Percentiles rank a stretch among this genome's conserved stretches.
These are phyloP conservation scores for Vulpes vulpes DNA, from an alignment of 2,113 vertebrate genomes.

Conservation along the genomic window DNA sequence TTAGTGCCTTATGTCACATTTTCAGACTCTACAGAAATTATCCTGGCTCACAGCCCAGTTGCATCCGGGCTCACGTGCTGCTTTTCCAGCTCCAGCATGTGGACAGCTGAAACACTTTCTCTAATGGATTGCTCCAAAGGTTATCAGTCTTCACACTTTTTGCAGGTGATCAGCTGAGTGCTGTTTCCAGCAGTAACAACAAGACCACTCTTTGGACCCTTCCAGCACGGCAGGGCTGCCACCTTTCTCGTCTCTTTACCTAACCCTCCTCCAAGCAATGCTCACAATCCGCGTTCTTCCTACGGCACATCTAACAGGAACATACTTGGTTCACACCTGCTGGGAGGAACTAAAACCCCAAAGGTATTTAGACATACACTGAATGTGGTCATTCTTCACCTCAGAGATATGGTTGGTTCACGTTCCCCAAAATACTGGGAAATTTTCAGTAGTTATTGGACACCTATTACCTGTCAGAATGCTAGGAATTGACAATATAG, in stretches of 20 bases:
- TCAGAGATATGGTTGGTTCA: neutral
- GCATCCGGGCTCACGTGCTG: neutral
- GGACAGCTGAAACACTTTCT: neutral
- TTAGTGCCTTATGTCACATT: slow-evolving; percentile 22
- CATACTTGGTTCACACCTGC: neutral
- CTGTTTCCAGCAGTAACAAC: neutral
- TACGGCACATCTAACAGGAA: neutral
- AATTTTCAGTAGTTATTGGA: neutral
- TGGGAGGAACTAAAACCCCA: neutral
- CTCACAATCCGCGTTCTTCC: neutral
- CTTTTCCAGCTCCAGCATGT: neutral
- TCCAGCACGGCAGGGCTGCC: neutral
- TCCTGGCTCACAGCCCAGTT: slow-evolving; percentile 20
- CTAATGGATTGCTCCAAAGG: neutral
- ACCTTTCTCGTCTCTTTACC: neutral
- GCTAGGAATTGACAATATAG: neutral
- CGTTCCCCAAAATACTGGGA: neutral
- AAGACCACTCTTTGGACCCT: neutral
- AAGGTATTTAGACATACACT: neutral
- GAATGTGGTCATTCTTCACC: neutral
- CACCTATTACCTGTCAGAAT: neutral
- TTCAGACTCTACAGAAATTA: slow-evolving; percentile 10
- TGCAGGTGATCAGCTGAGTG: neutral
- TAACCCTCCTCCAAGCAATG: neutral
- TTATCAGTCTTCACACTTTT: neutral